phyloP scores from a whole-genome alignment of 2,888 invertebrate genomes.

The Phyto melanocephala region DNA sequence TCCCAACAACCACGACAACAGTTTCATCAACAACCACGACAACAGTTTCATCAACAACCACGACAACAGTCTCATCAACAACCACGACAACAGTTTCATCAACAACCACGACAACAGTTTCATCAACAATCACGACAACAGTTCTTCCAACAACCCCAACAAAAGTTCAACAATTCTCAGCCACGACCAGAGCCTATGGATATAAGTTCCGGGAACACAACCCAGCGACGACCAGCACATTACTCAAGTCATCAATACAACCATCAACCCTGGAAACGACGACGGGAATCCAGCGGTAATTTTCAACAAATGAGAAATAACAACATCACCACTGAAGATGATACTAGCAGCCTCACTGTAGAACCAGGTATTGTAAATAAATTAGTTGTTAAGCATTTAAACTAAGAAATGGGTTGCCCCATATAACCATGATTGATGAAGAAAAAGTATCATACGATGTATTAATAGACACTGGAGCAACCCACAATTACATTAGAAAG shows the following conservation, averaged over 20 bases:
- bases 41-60: not conserved
- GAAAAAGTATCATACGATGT: constrained; percentile 16
- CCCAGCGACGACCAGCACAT: not conserved
- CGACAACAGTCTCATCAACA: not conserved
- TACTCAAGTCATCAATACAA: not conserved
- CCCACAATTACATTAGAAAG: not conserved
- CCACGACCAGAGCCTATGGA: not conserved
- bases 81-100: not conserved
- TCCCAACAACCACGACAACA: not conserved
- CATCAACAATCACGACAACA: not conserved
- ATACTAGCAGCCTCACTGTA: not conserved
- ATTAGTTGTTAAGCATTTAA: constrained; percentile 30
- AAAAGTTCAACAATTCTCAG: not conserved
- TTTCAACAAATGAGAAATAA: not conserved
- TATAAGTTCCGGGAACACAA: not conserved
- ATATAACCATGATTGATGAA: not conserved
- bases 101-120: not conserved
- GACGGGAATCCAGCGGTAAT: not conserved
- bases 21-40: not conserved
- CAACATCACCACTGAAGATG: not conserved
- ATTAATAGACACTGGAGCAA: constrained; percentile 36
- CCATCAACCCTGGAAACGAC: constrained; percentile 6
- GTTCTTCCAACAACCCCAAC: not conserved
- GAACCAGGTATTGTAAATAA: constrained; percentile 25
- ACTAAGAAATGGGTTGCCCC: constrained; percentile 24